These are phyloP conservation scores for Tetragonula clypearis DNA, from an alignment of 1,140 invertebrate species.

Conservation along the genomic window DNA sequence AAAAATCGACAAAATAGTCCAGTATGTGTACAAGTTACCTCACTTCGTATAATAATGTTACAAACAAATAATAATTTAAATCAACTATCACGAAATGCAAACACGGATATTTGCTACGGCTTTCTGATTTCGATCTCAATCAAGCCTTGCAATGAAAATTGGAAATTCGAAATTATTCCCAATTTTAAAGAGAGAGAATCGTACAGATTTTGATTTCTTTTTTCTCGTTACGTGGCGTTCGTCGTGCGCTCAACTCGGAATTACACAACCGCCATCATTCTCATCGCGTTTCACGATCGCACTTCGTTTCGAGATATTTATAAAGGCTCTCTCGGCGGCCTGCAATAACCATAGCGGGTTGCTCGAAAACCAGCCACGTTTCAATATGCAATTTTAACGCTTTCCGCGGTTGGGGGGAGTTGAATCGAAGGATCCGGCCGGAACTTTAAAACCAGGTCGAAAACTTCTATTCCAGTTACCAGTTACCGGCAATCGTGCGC, in stretches of 20 bases:
- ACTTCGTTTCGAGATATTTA: constrained; percentile 28
- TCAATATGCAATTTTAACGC: constrained; percentile 27
- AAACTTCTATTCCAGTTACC: constrained; percentile 11
- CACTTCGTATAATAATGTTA: no score
- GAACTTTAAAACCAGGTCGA: constrained; percentile 30
- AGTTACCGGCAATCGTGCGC: constrained; percentile 16
- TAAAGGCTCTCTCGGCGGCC: neutral
- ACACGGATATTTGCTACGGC: no score
- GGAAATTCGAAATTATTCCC: neutral
- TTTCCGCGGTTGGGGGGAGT: neutral
- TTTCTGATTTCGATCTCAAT: no score
- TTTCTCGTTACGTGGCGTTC: neutral
- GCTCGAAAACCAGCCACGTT: neutral
- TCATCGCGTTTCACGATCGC: neutral
- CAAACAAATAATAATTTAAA: no score
- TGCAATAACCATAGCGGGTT: constrained; percentile 1
- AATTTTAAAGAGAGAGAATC: neutral
- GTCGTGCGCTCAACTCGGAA: neutral
- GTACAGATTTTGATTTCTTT: neutral
- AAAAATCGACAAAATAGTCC: no score
- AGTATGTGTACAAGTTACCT: no score
- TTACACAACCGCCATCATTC: neutral
- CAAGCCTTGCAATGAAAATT: no score
- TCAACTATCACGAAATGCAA: no score
- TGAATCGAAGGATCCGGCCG: constrained; percentile 17